Percentiles rank a stretch among this genome's conserved stretches.
Conservation (phyloP, 2,797 vertebrate genomes). For the Melanogrammus aeglefinus region DNA sequence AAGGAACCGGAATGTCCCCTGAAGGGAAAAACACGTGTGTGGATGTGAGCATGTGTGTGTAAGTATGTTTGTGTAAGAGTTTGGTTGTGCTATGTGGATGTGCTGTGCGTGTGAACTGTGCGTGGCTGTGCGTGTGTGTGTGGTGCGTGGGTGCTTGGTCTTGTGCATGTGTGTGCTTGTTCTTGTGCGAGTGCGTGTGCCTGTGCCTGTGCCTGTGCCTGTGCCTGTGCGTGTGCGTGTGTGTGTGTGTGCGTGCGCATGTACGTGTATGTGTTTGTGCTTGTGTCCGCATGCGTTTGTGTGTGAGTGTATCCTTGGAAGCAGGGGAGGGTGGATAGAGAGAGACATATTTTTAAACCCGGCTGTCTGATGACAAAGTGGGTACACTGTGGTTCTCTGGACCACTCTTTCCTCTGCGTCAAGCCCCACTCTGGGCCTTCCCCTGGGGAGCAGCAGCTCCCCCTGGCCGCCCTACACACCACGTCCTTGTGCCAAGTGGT, state of each 20-base stretch:
- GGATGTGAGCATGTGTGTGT: neutral
- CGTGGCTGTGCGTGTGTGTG: no score
- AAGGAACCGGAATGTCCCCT: no score
- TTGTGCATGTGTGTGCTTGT: neutral
- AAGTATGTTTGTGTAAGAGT: no score
- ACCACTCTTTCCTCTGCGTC: slow-evolving; percentile 37
- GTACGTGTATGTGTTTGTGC: neutral
- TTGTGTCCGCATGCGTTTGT: neutral
- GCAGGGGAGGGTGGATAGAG: slow-evolving; percentile 1
- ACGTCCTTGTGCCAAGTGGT: neutral
- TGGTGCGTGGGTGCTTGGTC: neutral
- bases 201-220: no score
- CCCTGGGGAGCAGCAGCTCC: slow-evolving; percentile 20
- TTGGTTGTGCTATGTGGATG: no score
- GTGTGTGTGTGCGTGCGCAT: no score
- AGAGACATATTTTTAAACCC: slow-evolving; percentile 72
- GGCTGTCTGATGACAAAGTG: slow-evolving; percentile 50
- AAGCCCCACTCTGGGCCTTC: slow-evolving; percentile 46
- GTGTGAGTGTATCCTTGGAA: neutral
- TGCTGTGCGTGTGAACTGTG: no score
- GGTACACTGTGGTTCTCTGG: slow-evolving; percentile 49
- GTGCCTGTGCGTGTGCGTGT: neutral
- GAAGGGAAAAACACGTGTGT: no score
- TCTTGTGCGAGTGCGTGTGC: no score
- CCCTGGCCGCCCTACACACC: neutral